These are phyloP conservation scores for Plodia interpunctella DNA, from an alignment of 1,140 invertebrate genomes.

Conservation along the genomic window DNA sequence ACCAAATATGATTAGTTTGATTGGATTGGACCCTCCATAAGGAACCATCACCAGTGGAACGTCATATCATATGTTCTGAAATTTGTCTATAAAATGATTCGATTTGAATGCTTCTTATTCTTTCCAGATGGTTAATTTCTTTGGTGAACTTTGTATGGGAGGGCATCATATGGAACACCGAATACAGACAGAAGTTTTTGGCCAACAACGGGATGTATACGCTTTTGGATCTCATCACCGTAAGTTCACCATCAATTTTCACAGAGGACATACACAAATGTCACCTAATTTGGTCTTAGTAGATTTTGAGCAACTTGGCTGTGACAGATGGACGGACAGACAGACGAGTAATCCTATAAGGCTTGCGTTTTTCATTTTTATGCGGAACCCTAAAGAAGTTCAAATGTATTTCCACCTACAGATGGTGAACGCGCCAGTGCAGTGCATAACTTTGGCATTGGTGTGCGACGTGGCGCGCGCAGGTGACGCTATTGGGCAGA, in stretches of 20 bases:
- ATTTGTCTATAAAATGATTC: not conserved
- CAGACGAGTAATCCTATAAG: too few species aligned
- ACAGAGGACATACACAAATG: not conserved
- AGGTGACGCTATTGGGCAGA: conserved; percentile 43
- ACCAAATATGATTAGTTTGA: too few species aligned
- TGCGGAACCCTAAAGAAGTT: too few species aligned
- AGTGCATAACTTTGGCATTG: conserved; percentile 50
- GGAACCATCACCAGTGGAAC: too few species aligned
- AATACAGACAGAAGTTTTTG: conserved; percentile 44
- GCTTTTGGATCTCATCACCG: conserved; percentile 56
- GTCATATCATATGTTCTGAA: too few species aligned
- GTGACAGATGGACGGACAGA: too few species aligned
- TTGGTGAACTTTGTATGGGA: conserved; percentile 61
- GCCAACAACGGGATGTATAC: conserved; percentile 49
- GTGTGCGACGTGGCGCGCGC: conserved; percentile 48
- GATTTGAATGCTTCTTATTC: conserved; percentile 17
- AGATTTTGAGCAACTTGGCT: too few species aligned
- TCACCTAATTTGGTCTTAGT: conserved; percentile 14
- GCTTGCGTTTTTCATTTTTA: too few species aligned
- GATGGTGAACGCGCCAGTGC: conserved; percentile 44
- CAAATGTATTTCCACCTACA: conserved; percentile 20
- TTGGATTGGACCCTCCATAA: too few species aligned
- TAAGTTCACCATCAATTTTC: conserved; percentile 24
- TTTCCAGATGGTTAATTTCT: conserved; percentile 53
- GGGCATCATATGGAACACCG: conserved; percentile 48